A percentile compares a stretch with the other conserved stretches of the same genome.
Evolutionary conservation across 1,140 invertebrate genomes (phyloP).

Genomic region (Aphidius ervi): DNA sequence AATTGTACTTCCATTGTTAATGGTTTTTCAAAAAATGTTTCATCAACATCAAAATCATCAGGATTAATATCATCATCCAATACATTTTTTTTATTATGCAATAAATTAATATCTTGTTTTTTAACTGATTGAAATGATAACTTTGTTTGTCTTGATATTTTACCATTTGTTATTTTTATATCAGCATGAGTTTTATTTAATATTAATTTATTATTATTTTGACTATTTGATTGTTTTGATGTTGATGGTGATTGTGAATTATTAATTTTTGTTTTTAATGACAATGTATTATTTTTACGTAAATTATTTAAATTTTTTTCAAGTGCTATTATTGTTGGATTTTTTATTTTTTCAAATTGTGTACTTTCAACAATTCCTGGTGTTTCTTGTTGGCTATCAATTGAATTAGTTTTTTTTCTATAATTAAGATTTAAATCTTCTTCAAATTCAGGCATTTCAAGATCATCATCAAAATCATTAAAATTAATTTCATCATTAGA

Average conservation of each 20-base stretch:
- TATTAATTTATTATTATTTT: too few relatives aligned
- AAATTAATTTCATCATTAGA: too few relatives aligned
- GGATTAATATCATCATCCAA: conserved; percentile 6
- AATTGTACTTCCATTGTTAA: conserved; percentile 6
- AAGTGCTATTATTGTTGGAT: background rate
- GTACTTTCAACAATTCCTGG: conserved; percentile 11
- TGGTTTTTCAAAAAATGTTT: conserved; percentile 14
- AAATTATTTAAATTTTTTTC: background rate
- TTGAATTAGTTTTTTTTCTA: too few relatives aligned
- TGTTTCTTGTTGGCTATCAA: background rate
- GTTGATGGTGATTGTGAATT: too few relatives aligned
- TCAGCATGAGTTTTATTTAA: too few relatives aligned
- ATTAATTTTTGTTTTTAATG: too few relatives aligned
- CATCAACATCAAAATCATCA: conserved; percentile 13
- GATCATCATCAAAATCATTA: too few relatives aligned
- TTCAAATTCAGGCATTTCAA: too few relatives aligned
- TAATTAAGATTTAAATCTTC: too few relatives aligned
- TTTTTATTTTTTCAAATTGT: background rate
- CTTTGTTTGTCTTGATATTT: conserved; percentile 5
- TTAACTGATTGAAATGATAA: background rate
- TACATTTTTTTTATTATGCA: background rate
- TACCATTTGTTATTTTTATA: background rate
- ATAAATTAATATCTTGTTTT: too few relatives aligned
- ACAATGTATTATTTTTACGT: background rate
- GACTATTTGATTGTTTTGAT: too few relatives aligned